These are phyloP conservation scores for Nansenia antarctica DNA, from an alignment of 2,113 vertebrate genomes.

Conservation along the genomic window DNA sequence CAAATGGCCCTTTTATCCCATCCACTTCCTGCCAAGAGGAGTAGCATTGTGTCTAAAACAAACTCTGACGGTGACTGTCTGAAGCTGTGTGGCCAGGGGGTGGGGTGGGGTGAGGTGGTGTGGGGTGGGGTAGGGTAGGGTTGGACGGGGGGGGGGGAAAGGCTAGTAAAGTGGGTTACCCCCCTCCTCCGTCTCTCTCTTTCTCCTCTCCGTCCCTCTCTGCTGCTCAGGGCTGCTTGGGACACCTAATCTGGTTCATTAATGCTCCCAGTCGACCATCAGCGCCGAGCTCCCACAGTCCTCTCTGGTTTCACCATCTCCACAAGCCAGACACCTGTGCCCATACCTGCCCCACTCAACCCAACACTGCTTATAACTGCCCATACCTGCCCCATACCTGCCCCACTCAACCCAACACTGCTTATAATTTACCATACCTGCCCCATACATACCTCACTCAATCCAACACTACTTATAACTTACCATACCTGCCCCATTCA, in stretches of 20 bases:
- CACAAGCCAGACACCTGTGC: conserved; percentile 39
- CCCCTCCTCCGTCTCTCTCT: background rate
- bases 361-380: too few relatives aligned
- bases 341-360: conserved; percentile 40
- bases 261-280: conserved; percentile 73
- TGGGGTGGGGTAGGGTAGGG: background rate
- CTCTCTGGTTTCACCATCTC: conserved; percentile 67
- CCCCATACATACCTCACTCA: conserved; percentile 41
- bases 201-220: background rate
- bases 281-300: conserved; percentile 52
- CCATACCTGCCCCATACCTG: conserved; percentile 42
- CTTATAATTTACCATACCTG: too few relatives aligned
- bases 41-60: background rate
- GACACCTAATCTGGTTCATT: conserved; percentile 77
- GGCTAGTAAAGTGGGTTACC: conserved; percentile 7
- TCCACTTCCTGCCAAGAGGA: background rate
- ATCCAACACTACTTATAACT: too few relatives aligned
- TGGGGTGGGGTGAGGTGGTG: background rate
- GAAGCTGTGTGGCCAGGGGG: background rate
- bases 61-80: conserved; percentile 13
- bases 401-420: too few relatives aligned
- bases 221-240: conserved; percentile 11
- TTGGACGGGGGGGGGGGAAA: background rate
- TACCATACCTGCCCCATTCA: too few relatives aligned
- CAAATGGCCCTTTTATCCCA: background rate